These are phyloP conservation scores for Altica lythri DNA, from an alignment of 2,888 invertebrate genomes.

Conservation along the genomic window DNA sequence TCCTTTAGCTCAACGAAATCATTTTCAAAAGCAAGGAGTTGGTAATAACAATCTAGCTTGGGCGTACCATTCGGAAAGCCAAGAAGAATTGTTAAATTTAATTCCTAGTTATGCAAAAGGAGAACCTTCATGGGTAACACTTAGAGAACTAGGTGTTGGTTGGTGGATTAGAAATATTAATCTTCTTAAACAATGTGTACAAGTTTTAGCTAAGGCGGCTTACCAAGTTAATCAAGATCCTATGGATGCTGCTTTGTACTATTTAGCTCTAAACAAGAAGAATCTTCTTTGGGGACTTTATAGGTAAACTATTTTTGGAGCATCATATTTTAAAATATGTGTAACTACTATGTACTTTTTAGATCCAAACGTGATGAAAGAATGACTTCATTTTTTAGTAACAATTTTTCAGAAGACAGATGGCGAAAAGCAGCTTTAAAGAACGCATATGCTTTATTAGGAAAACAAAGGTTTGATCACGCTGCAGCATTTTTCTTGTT, in stretches of 20 bases:
- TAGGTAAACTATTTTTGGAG: conserved; percentile 42
- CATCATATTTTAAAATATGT: background rate
- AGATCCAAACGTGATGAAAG: conserved; percentile 84
- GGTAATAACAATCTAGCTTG: conserved; percentile 93
- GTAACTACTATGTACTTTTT: conserved; percentile 14
- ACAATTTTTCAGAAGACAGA: conserved; percentile 90
- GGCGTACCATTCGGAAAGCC: conserved; percentile 99
- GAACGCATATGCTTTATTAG: conserved; percentile 93
- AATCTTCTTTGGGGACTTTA: conserved; percentile 95
- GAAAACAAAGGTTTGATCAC: conserved; percentile 95
- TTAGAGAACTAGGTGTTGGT: conserved; percentile 88
- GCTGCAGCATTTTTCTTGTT: conserved; percentile 98
- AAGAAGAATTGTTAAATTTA: conserved; percentile 88
- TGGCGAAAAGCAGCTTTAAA: conserved; percentile 98
- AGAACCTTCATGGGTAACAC: conserved; percentile 84
- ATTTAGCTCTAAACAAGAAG: conserved; percentile 98
- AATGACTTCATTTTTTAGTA: conserved; percentile 94
- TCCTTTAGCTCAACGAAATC: conserved; percentile 85
- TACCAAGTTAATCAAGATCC: conserved; percentile 93
- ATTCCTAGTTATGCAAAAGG: conserved; percentile 88
- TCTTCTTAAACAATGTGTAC: conserved; percentile 81
- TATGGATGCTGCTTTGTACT: conserved; percentile 95
- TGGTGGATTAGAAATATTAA: conserved; percentile 94
- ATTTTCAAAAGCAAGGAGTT: conserved; percentile 84
- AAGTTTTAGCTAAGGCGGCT: conserved; percentile 91